A percentile compares a stretch with the other conserved stretches of the same genome.
These are phyloP conservation scores for Labia minor DNA, from an alignment of 2,888 invertebrate genomes.

Conservation along the genomic window DNA sequence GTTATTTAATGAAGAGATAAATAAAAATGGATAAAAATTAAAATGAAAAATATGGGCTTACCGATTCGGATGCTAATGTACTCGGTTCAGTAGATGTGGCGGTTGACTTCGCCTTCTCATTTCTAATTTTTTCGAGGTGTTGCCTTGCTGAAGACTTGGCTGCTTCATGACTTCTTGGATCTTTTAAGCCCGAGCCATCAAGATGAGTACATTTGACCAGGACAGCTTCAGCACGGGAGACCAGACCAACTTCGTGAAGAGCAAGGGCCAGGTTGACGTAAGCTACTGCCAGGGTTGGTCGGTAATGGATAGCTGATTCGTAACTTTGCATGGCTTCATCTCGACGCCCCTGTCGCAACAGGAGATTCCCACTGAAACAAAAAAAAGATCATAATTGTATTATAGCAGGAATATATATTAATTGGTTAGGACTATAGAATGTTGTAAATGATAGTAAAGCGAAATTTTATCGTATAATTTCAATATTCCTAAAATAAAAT, in stretches of 20 bases:
- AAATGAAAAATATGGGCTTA: too few species aligned
- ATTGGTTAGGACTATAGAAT: too few species aligned
- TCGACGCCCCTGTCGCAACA: conserved; percentile 66
- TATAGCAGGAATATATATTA: too few species aligned
- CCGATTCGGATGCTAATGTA: too few species aligned
- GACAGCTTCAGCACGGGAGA: conserved; percentile 72
- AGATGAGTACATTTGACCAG: conserved; percentile 71
- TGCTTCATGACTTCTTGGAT: conserved; percentile 76
- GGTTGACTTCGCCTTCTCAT: neutral
- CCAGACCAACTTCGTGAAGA: conserved; percentile 68
- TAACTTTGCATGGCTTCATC: conserved; percentile 85
- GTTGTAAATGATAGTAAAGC: too few species aligned
- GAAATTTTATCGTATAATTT: too few species aligned
- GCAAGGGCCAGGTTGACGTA: conserved; percentile 87
- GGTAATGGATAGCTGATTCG: conserved; percentile 80
- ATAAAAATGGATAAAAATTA: too few species aligned
- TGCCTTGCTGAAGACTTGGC: conserved; percentile 85
- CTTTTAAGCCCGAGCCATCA: conserved; percentile 78
- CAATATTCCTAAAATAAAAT: too few species aligned
- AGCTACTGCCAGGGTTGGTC: conserved; percentile 89
- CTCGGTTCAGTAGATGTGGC: too few species aligned
- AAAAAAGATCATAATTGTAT: too few species aligned
- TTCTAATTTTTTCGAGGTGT: conserved; percentile 44
- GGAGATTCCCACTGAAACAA: conserved; percentile 77
- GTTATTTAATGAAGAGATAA: too few species aligned